phyloP scores from a whole-genome alignment of 2,113 vertebrate genomes.

The Atrichornis clamosus region DNA sequence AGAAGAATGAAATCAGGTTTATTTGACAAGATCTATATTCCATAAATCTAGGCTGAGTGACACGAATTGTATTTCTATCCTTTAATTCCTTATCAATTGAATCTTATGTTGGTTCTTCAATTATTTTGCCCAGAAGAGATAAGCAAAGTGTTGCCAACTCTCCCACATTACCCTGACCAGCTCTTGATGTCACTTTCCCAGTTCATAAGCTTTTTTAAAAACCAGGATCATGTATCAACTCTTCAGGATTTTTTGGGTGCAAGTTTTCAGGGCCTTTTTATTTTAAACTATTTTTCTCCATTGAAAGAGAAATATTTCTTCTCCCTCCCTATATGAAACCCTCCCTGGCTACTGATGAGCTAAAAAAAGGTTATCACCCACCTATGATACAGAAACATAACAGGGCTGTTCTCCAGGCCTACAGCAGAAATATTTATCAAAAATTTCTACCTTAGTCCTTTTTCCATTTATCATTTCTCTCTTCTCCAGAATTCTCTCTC shows the following conservation, averaged over 20 bases:
- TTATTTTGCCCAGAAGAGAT: not conserved
- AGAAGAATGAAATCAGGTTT: slow-evolving; percentile 42
- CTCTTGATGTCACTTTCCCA: not conserved
- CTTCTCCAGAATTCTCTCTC: not conserved
- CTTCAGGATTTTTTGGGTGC: not conserved
- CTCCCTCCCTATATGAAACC: not conserved
- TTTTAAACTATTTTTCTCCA: not conserved
- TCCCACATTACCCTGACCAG: not conserved
- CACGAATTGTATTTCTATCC: slow-evolving; percentile 16
- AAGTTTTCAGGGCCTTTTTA: not conserved
- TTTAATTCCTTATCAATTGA: slow-evolving; percentile 35
- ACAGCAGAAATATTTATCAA: not conserved
- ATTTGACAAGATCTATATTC: slow-evolving; percentile 58
- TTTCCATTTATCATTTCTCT: not conserved
- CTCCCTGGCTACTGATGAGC: not conserved
- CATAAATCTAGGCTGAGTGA: slow-evolving; percentile 39
- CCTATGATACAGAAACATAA: not conserved
- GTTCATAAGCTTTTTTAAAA: not conserved
- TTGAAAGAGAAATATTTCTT: not conserved
- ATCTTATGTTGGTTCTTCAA: not conserved
- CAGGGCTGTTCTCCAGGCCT: not conserved
- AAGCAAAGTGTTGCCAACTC: slow-evolving; percentile 9
- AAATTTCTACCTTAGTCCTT: not conserved
- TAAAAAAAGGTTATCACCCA: not conserved
- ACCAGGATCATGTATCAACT: not conserved